A percentile compares a stretch with the other conserved stretches of the same genome.
These are phyloP conservation scores for Scaptomyza caliginosa DNA, from an alignment of 2,888 invertebrate genomes.

Conservation along the genomic window DNA sequence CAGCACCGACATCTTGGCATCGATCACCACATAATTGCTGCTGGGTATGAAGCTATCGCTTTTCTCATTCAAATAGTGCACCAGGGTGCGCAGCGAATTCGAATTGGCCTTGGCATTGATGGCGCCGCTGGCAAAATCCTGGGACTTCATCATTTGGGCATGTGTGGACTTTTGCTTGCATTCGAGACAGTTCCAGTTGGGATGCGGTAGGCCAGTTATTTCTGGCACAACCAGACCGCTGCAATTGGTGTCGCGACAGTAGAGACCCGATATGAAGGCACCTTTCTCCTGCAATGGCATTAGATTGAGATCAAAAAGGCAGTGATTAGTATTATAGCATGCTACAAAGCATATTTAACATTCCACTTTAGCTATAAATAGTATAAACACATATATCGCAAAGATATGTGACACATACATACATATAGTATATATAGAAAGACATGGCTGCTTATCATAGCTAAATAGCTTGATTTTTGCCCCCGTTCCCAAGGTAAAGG, in stretches of 20 bases:
- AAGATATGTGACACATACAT: too few species aligned
- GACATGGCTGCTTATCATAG: conserved; percentile 43
- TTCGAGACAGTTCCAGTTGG: conserved; percentile 88
- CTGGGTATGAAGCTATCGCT: conserved; percentile 81
- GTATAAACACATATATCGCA: background rate
- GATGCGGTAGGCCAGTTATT: conserved; percentile 86
- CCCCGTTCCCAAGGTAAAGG: conserved; percentile 33
- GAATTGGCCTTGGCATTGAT: conserved; percentile 82
- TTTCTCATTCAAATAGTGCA: conserved; percentile 82
- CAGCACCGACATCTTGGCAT: conserved; percentile 81
- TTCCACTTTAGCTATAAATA: conserved; percentile 61
- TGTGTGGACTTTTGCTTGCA: conserved; percentile 85
- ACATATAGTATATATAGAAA: conserved; percentile 28
- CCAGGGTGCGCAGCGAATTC: conserved; percentile 74
- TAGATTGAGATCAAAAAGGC: conserved; percentile 2
- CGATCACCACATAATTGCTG: conserved; percentile 82
- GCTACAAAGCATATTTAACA: conserved; percentile 24
- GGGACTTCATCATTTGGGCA: conserved; percentile 81
- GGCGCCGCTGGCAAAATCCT: conserved; percentile 82
- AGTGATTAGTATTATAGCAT: background rate
- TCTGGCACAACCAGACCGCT: conserved; percentile 85
- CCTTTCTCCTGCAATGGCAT: conserved; percentile 79
- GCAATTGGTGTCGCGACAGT: conserved; percentile 85
- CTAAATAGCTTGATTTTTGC: conserved; percentile 12
- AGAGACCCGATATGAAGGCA: conserved; percentile 81